phyloP scores from a whole-genome alignment of 2,797 vertebrate species.

The Valencia hispanica region DNA sequence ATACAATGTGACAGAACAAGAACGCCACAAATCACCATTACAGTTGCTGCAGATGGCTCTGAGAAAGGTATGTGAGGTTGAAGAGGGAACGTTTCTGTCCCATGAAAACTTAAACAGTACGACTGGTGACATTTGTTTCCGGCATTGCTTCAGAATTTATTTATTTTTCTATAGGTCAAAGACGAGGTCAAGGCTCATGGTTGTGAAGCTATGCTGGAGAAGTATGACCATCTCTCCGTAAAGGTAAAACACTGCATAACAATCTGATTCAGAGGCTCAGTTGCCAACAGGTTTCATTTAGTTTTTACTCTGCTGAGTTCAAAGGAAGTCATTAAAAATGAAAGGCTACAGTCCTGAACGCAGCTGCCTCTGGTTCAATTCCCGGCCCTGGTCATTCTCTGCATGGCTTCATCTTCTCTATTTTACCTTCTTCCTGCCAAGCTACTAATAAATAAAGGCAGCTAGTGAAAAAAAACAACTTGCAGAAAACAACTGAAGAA shows the following conservation, averaged over 20 bases:
- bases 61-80: conserved; percentile 52
- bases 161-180: conserved; percentile 54
- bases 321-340: too few relatives aligned
- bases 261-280: not conserved
- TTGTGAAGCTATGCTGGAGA: conserved; percentile 49
- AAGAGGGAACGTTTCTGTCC: not conserved
- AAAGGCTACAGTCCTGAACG: too few relatives aligned
- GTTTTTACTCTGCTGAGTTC: not conserved
- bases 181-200: conserved; percentile 59
- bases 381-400: too few relatives aligned
- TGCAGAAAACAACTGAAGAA: not conserved
- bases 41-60: conserved; percentile 71
- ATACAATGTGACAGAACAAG: conserved; percentile 52
- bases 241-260: conserved; percentile 52
- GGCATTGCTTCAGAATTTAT: not conserved
- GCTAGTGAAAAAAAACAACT: too few relatives aligned
- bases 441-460: too few relatives aligned
- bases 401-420: too few relatives aligned
- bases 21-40: conserved; percentile 60
- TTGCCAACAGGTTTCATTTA: too few relatives aligned
- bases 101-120: not conserved
- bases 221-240: conserved; percentile 70
- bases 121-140: not conserved
- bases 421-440: too few relatives aligned
- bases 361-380: too few relatives aligned